Base-by-base conservation (phyloP, 2,888 invertebrate species). In the Leptogaster cylindrica region DNA sequence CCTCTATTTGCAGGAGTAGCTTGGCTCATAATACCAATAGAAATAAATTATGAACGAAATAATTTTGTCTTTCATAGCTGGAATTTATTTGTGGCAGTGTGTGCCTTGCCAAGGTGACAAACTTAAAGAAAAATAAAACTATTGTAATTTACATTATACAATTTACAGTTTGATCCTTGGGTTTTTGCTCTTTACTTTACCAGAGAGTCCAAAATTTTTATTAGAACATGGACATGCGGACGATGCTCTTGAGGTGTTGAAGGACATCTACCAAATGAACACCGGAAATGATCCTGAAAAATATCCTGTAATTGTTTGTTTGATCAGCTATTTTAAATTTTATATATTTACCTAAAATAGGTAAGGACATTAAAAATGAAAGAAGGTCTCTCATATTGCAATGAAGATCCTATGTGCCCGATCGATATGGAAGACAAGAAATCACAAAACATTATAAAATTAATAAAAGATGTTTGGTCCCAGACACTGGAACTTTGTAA, bases 171-270 rank as follows among this genome's bases (percentile, higher is more conserved):
- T 78, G 52, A 65, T 77, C 28, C 73, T 78, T 41, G 78, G 76
- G 16, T 39, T 88, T 70, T 91, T 90, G 90, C 81, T 91, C 6
- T 84, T 89, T 73, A 83, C 86, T 68, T 91, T 91, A 80, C 91
- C 91, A 0, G 92, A 92, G 80, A 91, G 91, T 76, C 92, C 92
- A 1, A 92, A 92, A 79, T 92, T 91, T 79, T 84, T 92, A 75
- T 84, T 92, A 78, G 91, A 91, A 78, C 88, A 89, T 75, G 91
- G 91, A 0, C 90, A 91, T 77, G 86, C 89, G 20, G 90, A 91
- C 50, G 89, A 88, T 39, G 91, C 92, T 0, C 82, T 92, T 4
- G 83, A 84, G 41, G 86, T 88, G 23, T 84, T 92, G 41, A 86
- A 86, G 74, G 82, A 85, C 73, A 88, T 92, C 77, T 91, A 89